These are phyloP conservation scores for Anseranas semipalmata DNA, from an alignment of 2,113 vertebrate species.

Conservation along the genomic window DNA sequence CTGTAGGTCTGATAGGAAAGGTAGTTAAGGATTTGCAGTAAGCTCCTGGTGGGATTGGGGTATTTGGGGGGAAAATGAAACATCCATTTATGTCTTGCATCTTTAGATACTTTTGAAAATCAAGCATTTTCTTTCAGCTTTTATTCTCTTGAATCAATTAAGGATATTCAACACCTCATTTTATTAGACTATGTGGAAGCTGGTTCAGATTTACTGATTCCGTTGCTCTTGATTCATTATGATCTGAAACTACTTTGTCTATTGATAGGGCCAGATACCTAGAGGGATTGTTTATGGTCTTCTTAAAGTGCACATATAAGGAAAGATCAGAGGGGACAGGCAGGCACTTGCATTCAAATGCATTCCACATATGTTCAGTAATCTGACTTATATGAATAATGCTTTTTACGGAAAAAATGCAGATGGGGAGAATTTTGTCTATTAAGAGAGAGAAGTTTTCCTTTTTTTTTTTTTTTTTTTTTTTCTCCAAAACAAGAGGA, in stretches of 20 bases:
- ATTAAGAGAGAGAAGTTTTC: conserved; percentile 30
- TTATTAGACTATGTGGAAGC: background rate
- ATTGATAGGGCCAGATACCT: background rate
- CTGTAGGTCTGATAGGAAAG: background rate
- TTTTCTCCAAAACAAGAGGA: conserved; percentile 38
- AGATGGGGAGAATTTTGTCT: background rate
- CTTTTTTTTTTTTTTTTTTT: conserved; percentile 10
- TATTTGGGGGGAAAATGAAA: background rate
- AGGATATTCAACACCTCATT: background rate
- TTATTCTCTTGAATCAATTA: background rate
- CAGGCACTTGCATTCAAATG: background rate
- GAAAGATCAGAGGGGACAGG: background rate
- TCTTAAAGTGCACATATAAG: background rate
- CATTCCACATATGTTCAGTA: conserved; percentile 10
- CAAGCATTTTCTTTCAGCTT: background rate
- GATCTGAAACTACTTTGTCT: background rate
- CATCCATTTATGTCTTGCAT: background rate
- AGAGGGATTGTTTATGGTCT: background rate
- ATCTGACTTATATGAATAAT: background rate
- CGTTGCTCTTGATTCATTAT: background rate
- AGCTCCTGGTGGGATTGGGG: background rate
- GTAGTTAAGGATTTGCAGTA: background rate
- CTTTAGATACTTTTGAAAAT: background rate
- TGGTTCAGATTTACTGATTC: background rate
- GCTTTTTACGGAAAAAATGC: background rate